phyloP scores from a whole-genome alignment of 1,140 invertebrate species.

The Cotesia vestalis region DNA sequence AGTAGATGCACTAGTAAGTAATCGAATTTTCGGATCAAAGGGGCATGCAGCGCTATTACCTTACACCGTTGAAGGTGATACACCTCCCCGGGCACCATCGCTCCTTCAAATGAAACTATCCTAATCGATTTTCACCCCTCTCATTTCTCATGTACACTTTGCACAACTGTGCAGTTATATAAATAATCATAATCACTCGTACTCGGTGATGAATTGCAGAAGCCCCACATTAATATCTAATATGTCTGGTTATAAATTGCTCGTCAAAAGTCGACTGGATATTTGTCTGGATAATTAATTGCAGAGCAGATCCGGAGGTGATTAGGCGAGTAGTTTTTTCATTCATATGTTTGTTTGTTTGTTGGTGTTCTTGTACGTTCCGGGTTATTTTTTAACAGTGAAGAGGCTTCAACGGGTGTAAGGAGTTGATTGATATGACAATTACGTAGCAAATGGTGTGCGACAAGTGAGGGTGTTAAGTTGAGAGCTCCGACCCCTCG shows the following conservation, averaged over 20 bases:
- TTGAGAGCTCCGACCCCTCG: conserved; percentile 29
- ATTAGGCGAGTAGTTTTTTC: no score
- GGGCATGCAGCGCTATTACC: conserved; percentile 49
- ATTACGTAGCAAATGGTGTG: conserved; percentile 31
- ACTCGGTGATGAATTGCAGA: no score
- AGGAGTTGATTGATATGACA: conserved; percentile 30
- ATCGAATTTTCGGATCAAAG: conserved; percentile 58
- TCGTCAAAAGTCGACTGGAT: no score
- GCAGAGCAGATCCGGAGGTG: no score
- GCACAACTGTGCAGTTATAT: no score
- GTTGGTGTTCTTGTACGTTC: no score
- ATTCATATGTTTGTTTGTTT: no score
- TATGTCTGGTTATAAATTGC: no score
- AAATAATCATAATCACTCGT: no score
- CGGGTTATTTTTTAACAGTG: background rate
- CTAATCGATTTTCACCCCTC: background rate
- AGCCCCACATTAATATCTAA: no score
- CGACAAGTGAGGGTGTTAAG: conserved; percentile 31
- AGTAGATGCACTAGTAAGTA: conserved; percentile 50
- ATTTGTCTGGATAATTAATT: no score
- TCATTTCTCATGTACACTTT: no score
- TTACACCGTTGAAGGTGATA: conserved; percentile 41
- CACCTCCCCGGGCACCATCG: conserved; percentile 15
- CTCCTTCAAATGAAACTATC: conserved; percentile 25
- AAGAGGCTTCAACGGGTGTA: background rate